Evolutionary conservation across 2,888 invertebrate genomes (phyloP), one percentile per base, ranked within the genome.

Genomic region (Ophonus ardosiacus): DNA sequence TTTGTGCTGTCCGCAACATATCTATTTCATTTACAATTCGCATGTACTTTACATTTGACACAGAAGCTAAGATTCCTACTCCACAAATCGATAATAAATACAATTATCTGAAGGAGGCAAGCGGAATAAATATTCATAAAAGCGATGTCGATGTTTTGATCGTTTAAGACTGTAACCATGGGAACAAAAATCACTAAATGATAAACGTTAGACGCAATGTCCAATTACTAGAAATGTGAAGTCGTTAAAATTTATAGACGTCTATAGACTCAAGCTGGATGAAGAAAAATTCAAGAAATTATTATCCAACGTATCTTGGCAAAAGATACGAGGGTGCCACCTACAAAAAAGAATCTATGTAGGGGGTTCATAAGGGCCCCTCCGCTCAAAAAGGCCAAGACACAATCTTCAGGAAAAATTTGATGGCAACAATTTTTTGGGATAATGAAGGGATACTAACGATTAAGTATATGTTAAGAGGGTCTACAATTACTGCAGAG

Each of bases 41-140:
- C 31, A 3, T 31, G 31, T 31, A 31, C 21, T 21, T 43, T 10
- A 43, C 43, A 51, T 51, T 51, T 51, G 0, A 51, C 43, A 51
- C 6, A 59, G 24, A 63, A 24, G 21, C 24, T 24, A 13, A 15
- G 38, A 68, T 38, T 31, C 68, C 15, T 38, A 8, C 4, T 7
- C 3, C 5, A n/a, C n/a, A 5, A 24, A 68, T 24, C 24, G 78
- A 78, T 78, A 78, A 78, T 78, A 78, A 78, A 78, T 78, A 78
- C 78, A 78, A 78, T 78, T 78, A 78, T 56, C 57, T 78, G 78
- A 57, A 78, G 78, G 59, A 78, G 57, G 24, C 57, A 78, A 31
- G 0, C 15, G n/a, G 78, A 7, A 78, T 78, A 78, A 57, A 78
- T 78, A 78, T 78, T 78, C 57, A 78, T 78, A 78, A 57, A 78